Conservation (phyloP, 2,113 vertebrate genomes). For the Sprattus sprattus region DNA sequence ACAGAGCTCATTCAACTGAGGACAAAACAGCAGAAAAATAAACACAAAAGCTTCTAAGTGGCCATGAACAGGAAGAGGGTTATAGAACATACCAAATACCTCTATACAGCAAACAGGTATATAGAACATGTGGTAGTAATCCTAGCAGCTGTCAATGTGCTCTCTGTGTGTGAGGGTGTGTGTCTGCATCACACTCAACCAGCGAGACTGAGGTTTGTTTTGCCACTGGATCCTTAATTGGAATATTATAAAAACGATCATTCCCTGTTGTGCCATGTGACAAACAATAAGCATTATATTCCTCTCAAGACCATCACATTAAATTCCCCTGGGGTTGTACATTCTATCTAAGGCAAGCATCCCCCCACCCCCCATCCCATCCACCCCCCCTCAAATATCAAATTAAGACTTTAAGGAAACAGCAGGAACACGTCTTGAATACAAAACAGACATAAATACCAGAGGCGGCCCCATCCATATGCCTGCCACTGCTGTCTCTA, state of each 20-base stretch:
- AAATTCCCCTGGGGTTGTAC: background rate
- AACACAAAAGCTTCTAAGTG: background rate
- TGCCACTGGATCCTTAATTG: background rate
- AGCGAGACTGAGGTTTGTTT: background rate
- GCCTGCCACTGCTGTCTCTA: background rate
- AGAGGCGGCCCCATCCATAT: background rate
- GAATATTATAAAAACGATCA: background rate
- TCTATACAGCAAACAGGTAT: background rate
- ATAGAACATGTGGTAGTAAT: background rate
- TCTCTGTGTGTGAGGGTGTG: background rate
- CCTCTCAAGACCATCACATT: background rate
- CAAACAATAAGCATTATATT: background rate
- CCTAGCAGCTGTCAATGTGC: background rate
- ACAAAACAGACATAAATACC: background rate
- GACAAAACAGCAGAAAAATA: background rate
- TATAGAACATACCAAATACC: background rate
- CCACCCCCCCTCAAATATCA: background rate
- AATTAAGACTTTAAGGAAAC: background rate
- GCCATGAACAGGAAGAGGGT: background rate
- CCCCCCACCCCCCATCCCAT: background rate
- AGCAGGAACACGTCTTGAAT: background rate
- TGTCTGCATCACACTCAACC: background rate
- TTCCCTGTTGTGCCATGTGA: background rate
- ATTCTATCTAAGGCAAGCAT: background rate
- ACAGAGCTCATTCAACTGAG: background rate